Evolutionary conservation across 2,113 vertebrate genomes (phyloP), one percentile per base, ranked within the genome.

Genomic region (Dasyornis broadbenti): DNA sequence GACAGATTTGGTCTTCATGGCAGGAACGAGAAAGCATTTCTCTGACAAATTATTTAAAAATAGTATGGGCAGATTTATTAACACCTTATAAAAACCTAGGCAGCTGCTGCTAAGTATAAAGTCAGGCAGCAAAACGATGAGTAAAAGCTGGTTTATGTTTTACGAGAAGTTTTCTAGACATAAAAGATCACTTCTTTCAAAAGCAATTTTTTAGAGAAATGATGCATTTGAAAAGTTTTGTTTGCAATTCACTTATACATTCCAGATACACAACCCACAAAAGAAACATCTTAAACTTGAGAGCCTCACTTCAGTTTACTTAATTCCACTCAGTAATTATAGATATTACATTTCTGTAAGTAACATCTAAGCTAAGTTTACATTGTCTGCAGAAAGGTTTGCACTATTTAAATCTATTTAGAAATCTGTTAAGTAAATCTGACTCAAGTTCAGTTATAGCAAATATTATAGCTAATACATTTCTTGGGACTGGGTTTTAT

Each of bases 21-120:
- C 44, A 53, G 81, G 88, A 95, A 92, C 68, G 80, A 96, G 88
- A 93, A 94, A 96, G 57, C 37, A 80, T 87, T 94, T 94, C 70
- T 91, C 75, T 97, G 92, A 95, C 85, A 92, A 94, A 91, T 89
- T 80, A 92, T 93, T 94, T 95, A 75, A 96, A 96, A 96, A 93
- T 92, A 95, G 80, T 71, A 52, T 30, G 65, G 44, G 44, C 69
- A 88, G 76, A 89, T 95, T 80, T 96, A 93, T 91, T 90, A 95
- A 86, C 86, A 93, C 82, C 86, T 88, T 92, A 75, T 96, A 96
- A 96, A 96, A 95, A 61, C 37, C 60, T 24, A 86, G 64, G 82
- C 92, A 96, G 79, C 88, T 92, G 85, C 72, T 89, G 60, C 56
- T 88, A 83, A 94, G 71, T 86, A 64, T 78, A 75, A 94, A 96